Conservation (phyloP, 2,113 vertebrate genomes). For the Lamprologus speciosus region DNA sequence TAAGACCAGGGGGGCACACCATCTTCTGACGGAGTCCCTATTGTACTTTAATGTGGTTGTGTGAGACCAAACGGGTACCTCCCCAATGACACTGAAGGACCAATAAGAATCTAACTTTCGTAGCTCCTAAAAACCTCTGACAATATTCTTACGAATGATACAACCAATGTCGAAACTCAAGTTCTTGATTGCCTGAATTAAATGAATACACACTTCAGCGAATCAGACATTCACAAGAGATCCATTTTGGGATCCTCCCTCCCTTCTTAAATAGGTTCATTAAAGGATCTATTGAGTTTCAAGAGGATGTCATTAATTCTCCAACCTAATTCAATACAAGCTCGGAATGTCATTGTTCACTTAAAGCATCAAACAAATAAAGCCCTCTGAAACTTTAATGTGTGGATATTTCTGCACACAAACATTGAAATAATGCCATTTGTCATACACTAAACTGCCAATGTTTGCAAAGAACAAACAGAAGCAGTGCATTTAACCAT, state of each 20-base stretch:
- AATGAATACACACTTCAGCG: neutral
- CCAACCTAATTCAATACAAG: neutral
- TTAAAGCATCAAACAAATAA: neutral
- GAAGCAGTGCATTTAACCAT: neutral
- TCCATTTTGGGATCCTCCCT: fast-evolving
- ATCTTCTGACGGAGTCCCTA: neutral
- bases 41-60: neutral
- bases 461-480: neutral
- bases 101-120: fast-evolving
- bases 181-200: neutral
- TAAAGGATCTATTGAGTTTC: neutral
- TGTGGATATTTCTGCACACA: neutral
- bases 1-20: neutral
- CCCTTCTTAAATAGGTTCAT: neutral
- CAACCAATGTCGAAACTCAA: fast-evolving
- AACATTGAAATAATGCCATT: neutral
- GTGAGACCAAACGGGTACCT: neutral
- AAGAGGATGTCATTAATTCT: neutral
- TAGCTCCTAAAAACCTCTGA: neutral
- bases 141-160: neutral
- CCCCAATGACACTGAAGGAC: neutral
- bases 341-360: neutral
- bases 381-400: neutral
- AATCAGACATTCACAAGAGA: neutral
- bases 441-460: neutral